Conservation (phyloP, 1,140 invertebrate species). For the Papilio helenus region DNA sequence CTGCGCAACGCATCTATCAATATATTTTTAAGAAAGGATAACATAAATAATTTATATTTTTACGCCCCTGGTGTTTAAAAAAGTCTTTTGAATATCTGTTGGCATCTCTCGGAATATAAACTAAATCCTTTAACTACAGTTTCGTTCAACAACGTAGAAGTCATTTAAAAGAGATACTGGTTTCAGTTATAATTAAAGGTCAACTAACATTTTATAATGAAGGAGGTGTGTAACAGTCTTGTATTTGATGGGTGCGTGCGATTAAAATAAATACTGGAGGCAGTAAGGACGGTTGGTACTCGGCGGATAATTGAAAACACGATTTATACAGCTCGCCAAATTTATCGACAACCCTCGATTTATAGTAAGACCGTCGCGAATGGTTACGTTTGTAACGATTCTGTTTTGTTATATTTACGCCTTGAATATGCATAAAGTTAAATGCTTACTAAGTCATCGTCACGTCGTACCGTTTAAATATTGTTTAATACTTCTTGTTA, state of each 20-base stretch:
- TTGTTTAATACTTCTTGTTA: not conserved
- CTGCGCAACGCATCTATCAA: slow-evolving; percentile 18
- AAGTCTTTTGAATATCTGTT: not conserved
- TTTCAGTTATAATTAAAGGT: not conserved
- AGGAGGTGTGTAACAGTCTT: slow-evolving; percentile 66
- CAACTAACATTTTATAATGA: slow-evolving; percentile 64
- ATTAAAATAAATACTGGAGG: slow-evolving; percentile 77
- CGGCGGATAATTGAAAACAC: slow-evolving; percentile 78
- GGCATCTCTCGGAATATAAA: no score
- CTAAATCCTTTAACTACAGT: no score
- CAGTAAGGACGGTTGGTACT: slow-evolving; percentile 78
- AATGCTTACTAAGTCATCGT: not conserved
- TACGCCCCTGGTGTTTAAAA: not conserved
- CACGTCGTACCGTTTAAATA: not conserved
- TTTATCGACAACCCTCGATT: slow-evolving; percentile 77
- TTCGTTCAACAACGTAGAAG: not conserved
- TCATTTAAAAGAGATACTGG: not conserved
- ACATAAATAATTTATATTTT: not conserved
- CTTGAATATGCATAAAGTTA: slow-evolving; percentile 17
- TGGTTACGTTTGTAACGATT: slow-evolving; percentile 29
- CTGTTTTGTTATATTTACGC: slow-evolving; percentile 22
- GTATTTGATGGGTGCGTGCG: slow-evolving; percentile 68
- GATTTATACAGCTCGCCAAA: slow-evolving; percentile 77
- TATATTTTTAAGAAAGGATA: slow-evolving; percentile 7
- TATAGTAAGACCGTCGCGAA: slow-evolving; percentile 56